A percentile compares a stretch with the other conserved stretches of the same genome.
These are phyloP conservation scores for Caenorhabditis afra DNA, from an alignment of 2,888 invertebrate species.

Conservation along the genomic window DNA sequence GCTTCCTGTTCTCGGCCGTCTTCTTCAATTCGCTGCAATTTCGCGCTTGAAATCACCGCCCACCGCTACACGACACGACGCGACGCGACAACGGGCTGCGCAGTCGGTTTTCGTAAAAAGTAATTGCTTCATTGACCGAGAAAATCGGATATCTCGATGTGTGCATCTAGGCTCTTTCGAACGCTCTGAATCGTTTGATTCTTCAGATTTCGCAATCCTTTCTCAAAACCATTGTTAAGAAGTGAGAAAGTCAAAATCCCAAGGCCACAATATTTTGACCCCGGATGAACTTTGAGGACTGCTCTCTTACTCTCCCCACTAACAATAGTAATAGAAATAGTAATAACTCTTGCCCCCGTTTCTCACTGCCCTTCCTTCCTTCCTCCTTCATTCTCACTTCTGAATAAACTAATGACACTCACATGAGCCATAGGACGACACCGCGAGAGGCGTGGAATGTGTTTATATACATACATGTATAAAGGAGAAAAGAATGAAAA, in stretches of 20 bases:
- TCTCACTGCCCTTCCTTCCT: neutral
- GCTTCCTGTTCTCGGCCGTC: slow-evolving; percentile 52
- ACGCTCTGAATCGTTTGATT: too few species aligned
- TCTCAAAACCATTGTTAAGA: slow-evolving; percentile 2
- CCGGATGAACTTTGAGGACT: neutral
- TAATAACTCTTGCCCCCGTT: slow-evolving; percentile 6
- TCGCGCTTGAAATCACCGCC: slow-evolving; percentile 53
- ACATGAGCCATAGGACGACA: slow-evolving; percentile 46
- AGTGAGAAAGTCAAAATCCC: too few species aligned
- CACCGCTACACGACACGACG: too few species aligned
- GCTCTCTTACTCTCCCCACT: too few species aligned
- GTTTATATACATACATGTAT: slow-evolving; percentile 43
- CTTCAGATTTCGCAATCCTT: neutral
- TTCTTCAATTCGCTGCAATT: slow-evolving; percentile 45
- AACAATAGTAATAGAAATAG: slow-evolving; percentile 6
- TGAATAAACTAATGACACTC: slow-evolving; percentile 50
- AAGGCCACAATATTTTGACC: too few species aligned
- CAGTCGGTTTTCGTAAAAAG: slow-evolving; percentile 41
- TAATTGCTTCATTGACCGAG: slow-evolving; percentile 31
- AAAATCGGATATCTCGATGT: neutral
- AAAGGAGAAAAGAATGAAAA: slow-evolving; percentile 6
- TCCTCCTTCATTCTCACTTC: slow-evolving; percentile 3
- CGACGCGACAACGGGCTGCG: too few species aligned
- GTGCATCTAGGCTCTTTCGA: too few species aligned
- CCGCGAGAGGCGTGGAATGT: too few species aligned